Percentiles rank a stretch among this genome's conserved stretches.
Conservation (phyloP, 2,888 invertebrate species). For the Deroplatys truncata region DNA sequence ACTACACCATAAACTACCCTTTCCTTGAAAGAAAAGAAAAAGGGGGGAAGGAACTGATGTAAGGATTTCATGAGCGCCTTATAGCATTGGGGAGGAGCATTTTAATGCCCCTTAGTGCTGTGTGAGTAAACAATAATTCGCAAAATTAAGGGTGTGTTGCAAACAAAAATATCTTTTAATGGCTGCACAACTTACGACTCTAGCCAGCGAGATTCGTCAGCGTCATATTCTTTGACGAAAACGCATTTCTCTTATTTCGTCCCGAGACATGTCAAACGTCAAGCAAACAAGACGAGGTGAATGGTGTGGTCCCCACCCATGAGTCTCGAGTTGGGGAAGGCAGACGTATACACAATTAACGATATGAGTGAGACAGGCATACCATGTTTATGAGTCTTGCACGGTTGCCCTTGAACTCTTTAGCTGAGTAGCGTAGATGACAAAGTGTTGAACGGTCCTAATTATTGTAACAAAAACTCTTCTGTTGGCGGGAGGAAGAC, state of each 20-base stretch:
- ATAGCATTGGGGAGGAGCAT: no score
- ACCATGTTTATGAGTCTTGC: neutral
- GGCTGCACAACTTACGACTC: neutral
- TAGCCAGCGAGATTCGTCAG: neutral
- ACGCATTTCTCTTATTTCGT: neutral
- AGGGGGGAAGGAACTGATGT: no score
- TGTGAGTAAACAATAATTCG: no score
- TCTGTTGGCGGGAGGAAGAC: neutral
- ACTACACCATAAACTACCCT: no score
- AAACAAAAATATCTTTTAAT: no score
- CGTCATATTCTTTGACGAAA: neutral
- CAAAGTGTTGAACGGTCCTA: neutral
- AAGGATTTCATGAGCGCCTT: no score
- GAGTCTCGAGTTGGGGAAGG: neutral
- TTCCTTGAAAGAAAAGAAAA: no score
- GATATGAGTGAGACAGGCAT: neutral
- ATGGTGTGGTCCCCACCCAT: neutral
- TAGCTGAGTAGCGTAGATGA: neutral
- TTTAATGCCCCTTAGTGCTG: no score
- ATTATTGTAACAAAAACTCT: neutral
- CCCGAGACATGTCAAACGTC: neutral
- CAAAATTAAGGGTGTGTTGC: no score
- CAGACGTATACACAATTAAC: neutral
- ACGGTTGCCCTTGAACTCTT: neutral
- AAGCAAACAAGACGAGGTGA: neutral